A percentile compares a stretch with the other conserved stretches of the same genome.
These are phyloP conservation scores for Pangasius macronema DNA, from an alignment of 2,797 vertebrate genomes.

Conservation along the genomic window DNA sequence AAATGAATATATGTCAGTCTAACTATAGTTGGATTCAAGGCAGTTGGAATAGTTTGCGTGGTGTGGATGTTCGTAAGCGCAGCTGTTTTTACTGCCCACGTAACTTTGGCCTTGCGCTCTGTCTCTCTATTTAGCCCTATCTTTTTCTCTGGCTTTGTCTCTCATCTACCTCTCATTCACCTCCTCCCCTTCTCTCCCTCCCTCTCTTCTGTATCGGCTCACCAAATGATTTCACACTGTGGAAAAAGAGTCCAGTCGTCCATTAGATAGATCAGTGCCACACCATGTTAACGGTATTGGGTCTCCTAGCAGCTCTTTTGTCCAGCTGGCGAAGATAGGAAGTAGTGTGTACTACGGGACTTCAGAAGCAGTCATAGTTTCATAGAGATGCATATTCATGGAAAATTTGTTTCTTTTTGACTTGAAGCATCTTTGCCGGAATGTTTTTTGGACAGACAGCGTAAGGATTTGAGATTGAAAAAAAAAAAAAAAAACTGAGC, in stretches of 20 bases:
- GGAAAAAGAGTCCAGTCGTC: conserved; percentile 61
- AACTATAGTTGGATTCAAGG: conserved; percentile 90
- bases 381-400: neutral
- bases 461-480: conserved; percentile 30
- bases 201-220: conserved; percentile 55
- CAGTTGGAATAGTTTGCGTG: conserved; percentile 87
- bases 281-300: conserved; percentile 62
- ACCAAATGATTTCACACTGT: conserved; percentile 73
- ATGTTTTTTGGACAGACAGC: conserved; percentile 36
- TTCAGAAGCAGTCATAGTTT: conserved; percentile 14
- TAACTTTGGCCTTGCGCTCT: conserved; percentile 66
- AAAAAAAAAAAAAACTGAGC: neutral
- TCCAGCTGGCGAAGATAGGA: conserved; percentile 55
- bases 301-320: conserved; percentile 45
- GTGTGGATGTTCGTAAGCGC: conserved; percentile 85
- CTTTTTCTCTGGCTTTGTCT: conserved; percentile 40
- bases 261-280: conserved; percentile 57
- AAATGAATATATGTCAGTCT: conserved; percentile 71
- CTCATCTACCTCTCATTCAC: conserved; percentile 39
- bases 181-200: conserved; percentile 27
- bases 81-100: conserved; percentile 87
- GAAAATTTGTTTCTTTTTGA: conserved; percentile 21
- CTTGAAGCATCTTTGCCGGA: conserved; percentile 24
- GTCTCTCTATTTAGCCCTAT: conserved; percentile 45
- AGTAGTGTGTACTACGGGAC: conserved; percentile 9